These are phyloP conservation scores for Choristoneura fumiferana DNA, from an alignment of 1,140 invertebrate species.

Conservation along the genomic window DNA sequence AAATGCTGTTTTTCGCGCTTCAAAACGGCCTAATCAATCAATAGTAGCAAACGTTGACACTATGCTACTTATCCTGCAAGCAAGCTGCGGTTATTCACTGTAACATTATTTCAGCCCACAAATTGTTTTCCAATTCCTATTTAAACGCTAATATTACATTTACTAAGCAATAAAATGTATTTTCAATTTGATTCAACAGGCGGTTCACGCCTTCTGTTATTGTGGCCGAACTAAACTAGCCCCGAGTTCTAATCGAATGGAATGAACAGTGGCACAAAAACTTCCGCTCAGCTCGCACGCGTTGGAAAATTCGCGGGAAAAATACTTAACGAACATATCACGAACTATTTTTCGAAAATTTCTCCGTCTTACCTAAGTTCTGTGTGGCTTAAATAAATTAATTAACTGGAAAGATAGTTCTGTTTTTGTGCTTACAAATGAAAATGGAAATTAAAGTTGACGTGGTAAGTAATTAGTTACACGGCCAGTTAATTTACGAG, in stretches of 20 bases:
- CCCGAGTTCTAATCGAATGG: slow-evolving; percentile 14
- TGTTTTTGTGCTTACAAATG: slow-evolving; percentile 23
- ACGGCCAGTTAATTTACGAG: no score
- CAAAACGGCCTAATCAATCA: no score
- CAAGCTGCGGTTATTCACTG: no score
- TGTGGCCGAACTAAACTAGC: slow-evolving; percentile 21
- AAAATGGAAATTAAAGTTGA: slow-evolving; percentile 63
- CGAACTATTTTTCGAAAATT: slow-evolving; percentile 4
- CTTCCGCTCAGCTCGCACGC: slow-evolving; percentile 29
- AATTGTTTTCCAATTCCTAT: slow-evolving; percentile 13
- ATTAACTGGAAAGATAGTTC: background rate
- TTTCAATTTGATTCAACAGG: slow-evolving; percentile 16
- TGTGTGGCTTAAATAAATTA: background rate
- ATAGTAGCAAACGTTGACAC: no score
- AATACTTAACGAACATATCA: background rate
- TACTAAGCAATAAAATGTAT: slow-evolving; percentile 10
- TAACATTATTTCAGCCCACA: background rate
- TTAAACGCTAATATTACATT: background rate
- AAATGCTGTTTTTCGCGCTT: no score
- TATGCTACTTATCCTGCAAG: no score
- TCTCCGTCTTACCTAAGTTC: background rate
- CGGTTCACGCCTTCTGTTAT: slow-evolving; percentile 1
- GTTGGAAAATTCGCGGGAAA: slow-evolving; percentile 26
- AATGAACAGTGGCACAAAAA: slow-evolving; percentile 33
- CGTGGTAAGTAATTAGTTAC: slow-evolving; percentile 54